Evolutionary conservation across 2,113 vertebrate genomes (phyloP).

Genomic region (Centropus unirufus): DNA sequence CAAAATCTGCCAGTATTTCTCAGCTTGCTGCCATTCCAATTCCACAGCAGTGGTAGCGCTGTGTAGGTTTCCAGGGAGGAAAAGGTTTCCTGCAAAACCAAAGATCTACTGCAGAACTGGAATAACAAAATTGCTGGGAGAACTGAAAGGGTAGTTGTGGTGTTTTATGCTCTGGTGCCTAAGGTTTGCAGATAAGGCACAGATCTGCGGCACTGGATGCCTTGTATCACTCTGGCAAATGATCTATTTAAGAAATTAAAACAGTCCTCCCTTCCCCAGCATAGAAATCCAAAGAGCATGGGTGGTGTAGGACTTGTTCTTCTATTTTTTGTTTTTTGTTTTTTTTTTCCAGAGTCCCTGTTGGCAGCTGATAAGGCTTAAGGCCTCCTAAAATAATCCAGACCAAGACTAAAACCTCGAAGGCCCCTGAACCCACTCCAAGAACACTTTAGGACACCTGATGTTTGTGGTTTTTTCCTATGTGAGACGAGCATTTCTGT

Average conservation of each 20-base stretch:
- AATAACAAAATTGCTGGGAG: not conserved
- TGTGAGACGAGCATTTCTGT: not conserved
- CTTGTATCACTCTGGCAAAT: not conserved
- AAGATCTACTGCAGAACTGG: not conserved
- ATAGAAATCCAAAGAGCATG: not conserved
- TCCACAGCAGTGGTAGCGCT: not conserved
- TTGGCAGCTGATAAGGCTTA: not conserved
- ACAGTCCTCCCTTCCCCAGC: not conserved
- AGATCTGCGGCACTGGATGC: not conserved
- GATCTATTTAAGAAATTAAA: not conserved
- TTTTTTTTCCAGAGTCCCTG: not conserved
- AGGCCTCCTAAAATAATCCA: not conserved
- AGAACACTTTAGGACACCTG: not conserved
- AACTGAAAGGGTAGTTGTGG: not conserved
- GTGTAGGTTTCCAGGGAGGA: not conserved
- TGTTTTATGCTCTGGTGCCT: not conserved
- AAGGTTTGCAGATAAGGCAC: not conserved
- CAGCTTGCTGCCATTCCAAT: not conserved
- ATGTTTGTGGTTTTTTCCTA: not conserved
- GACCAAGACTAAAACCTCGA: not conserved
- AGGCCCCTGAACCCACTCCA: not conserved
- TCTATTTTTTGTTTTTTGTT: not conserved
- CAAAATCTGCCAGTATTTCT: not conserved
- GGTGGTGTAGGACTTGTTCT: accelerated
- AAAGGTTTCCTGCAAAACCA: not conserved